A percentile compares a stretch with the other conserved stretches of the same genome.
Evolutionary conservation across 2,113 vertebrate species (phyloP).

Genomic region (Erythrolamprus reginae): DNA sequence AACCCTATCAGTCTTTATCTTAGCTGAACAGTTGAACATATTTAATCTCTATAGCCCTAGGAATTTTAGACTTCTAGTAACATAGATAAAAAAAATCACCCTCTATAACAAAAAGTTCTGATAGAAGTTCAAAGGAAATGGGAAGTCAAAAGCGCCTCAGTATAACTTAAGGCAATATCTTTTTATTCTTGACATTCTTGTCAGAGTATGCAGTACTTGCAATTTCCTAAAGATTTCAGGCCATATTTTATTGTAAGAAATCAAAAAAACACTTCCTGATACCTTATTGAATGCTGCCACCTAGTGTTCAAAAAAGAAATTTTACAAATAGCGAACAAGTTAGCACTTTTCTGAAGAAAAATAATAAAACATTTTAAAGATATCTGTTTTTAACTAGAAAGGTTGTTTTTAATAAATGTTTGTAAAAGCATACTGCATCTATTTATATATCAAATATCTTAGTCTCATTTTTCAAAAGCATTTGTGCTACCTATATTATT

Average conservation of each 20-base stretch:
- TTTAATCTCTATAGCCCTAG: slow-evolving; percentile 13
- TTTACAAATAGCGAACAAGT: not conserved
- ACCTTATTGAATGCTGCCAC: slow-evolving; percentile 64
- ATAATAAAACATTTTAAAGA: not conserved
- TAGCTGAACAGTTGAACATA: slow-evolving; percentile 38
- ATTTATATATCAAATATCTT: not conserved
- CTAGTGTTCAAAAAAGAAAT: slow-evolving; percentile 51
- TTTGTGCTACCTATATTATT: not conserved
- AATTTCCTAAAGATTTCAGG: not conserved
- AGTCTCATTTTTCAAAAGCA: not conserved
- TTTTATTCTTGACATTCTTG: not conserved
- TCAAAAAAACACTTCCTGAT: not conserved
- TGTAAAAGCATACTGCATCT: not conserved
- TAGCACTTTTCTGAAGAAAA: not conserved
- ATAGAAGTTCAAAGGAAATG: not conserved
- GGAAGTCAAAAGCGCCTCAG: not conserved
- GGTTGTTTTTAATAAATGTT: not conserved
- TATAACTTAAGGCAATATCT: not conserved
- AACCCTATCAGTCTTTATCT: not conserved
- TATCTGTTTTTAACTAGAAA: not conserved
- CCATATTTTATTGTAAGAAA: not conserved
- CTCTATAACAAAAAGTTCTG: not conserved
- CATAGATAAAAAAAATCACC: not conserved
- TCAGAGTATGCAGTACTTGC: slow-evolving; percentile 18
- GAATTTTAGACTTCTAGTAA: not conserved